phyloP scores from a whole-genome alignment of 2,113 vertebrate species.

The Equus quagga region DNA sequence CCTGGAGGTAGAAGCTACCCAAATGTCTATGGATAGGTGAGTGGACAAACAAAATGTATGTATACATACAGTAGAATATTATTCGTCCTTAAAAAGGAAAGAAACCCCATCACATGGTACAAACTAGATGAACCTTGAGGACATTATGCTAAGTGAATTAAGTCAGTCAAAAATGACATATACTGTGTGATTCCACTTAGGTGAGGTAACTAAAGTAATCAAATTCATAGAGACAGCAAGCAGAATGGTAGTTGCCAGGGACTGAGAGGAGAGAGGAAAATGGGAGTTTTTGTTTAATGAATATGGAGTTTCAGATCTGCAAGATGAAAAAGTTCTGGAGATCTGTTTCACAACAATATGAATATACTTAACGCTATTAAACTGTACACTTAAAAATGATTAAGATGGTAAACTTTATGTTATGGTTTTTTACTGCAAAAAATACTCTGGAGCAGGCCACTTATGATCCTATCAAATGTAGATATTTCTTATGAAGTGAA shows the following conservation, averaged over 20 bases:
- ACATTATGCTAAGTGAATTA: neutral
- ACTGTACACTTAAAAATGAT: neutral
- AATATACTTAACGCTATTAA: neutral
- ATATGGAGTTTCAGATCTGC: slow-evolving; percentile 10
- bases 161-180: neutral
- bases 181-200: no score
- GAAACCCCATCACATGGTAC: neutral
- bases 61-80: neutral
- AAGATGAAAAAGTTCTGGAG: slow-evolving; percentile 41
- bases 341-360: neutral
- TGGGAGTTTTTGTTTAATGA: neutral
- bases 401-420: neutral
- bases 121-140: neutral
- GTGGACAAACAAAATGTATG: no score
- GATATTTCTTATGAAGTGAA: neutral
- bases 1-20: no score
- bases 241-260: no score
- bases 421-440: no score
- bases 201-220: no score
- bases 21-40: no score
- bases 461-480: neutral
- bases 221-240: no score
- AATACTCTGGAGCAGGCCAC: no score
- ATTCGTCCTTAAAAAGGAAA: neutral
- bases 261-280: no score